Evolutionary conservation across 2,888 invertebrate species (phyloP).

Genomic region (Drosophila setosimentum): DNA sequence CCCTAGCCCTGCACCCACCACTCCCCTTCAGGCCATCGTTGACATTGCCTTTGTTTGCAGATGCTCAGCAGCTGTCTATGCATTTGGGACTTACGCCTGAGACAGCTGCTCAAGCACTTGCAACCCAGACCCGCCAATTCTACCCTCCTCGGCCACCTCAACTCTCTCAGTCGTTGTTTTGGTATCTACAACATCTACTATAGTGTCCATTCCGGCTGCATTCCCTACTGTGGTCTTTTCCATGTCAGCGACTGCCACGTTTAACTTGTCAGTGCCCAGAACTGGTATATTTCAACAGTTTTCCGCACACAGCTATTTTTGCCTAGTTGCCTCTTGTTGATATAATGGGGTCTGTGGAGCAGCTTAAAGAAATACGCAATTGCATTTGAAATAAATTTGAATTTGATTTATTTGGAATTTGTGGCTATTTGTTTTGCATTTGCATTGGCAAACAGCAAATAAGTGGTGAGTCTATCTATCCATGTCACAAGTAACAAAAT

Average conservation of each 20-base stretch:
- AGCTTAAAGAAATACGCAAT: conserved; percentile 23
- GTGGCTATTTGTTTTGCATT: conserved; percentile 43
- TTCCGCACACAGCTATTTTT: conserved; percentile 52
- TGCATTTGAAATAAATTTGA: conserved; percentile 47
- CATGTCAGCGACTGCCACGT: conserved; percentile 70
- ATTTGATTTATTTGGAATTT: conserved; percentile 57
- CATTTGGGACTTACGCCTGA: conserved; percentile 74
- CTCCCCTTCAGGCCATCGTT: conserved; percentile 2
- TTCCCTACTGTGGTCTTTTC: conserved; percentile 72
- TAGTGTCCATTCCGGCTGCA: conserved; percentile 19
- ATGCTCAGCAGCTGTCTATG: conserved; percentile 69
- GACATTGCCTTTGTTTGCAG: conserved; percentile 48
- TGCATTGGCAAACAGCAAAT: not conserved
- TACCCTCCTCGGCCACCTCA: not conserved
- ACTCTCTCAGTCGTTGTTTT: conserved; percentile 4
- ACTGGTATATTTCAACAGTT: conserved; percentile 57
- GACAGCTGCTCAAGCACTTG: conserved; percentile 58
- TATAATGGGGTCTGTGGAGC: conserved; percentile 43
- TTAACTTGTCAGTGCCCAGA: conserved; percentile 47
- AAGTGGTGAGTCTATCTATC: conserved; percentile 1
- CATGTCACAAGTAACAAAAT: conserved; percentile 3
- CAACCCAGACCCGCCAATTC: not conserved
- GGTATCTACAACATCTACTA: not conserved
- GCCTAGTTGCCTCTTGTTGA: conserved; percentile 54
- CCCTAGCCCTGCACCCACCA: not conserved